phyloP scores from a whole-genome alignment of 1,140 invertebrate genomes.

The Aphidius ervi region DNA sequence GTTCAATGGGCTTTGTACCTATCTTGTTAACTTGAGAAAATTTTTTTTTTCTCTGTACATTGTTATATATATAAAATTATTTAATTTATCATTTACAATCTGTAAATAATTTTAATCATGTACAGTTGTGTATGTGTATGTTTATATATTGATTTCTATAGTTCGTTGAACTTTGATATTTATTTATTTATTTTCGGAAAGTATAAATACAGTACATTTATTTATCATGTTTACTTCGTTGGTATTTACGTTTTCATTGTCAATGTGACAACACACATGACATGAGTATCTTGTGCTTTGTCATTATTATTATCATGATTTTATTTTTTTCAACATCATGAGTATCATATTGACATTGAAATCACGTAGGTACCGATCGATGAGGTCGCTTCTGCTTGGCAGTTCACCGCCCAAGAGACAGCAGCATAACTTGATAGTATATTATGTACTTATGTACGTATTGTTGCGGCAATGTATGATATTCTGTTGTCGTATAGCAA shows the following conservation, averaged over 20 bases:
- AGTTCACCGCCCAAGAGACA: too few relatives aligned
- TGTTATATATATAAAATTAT: too few relatives aligned
- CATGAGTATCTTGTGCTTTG: background rate
- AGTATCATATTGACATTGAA: conserved; percentile 31
- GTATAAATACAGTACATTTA: too few relatives aligned
- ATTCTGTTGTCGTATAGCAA: conserved; percentile 21
- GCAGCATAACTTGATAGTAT: conserved; percentile 1
- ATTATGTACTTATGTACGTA: conserved; percentile 22
- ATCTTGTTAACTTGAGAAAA: too few relatives aligned
- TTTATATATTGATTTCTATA: too few relatives aligned
- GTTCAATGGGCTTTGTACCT: too few relatives aligned
- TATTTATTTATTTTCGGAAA: background rate
- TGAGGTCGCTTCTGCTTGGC: conserved; percentile 29
- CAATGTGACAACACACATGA: too few relatives aligned
- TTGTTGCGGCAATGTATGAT: conserved; percentile 20
- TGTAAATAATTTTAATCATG: too few relatives aligned
- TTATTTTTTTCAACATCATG: conserved; percentile 7
- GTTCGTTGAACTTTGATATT: conserved; percentile 6
- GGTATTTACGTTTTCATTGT: background rate
- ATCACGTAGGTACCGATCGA: conserved; percentile 33
- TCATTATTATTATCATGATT: conserved; percentile 4
- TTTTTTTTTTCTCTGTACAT: too few relatives aligned
- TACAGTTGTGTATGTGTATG: too few relatives aligned
- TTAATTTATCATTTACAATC: too few relatives aligned
- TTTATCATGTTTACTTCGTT: conserved; percentile 7